phyloP scores from a whole-genome alignment of 2,888 invertebrate species.

The Nebria salina region DNA sequence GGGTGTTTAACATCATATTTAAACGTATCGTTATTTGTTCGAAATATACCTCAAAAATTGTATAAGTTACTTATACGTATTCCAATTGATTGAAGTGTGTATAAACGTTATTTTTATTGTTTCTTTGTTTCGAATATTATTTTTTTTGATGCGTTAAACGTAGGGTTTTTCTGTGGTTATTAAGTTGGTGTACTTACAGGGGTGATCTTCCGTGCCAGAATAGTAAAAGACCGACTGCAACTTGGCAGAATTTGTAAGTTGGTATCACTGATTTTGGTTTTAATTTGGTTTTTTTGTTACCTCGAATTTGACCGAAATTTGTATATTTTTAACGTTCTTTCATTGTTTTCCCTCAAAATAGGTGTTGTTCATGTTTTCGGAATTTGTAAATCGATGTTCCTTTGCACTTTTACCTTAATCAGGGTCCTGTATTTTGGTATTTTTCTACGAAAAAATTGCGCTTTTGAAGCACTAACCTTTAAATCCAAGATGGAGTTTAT shows the following conservation, averaged over 20 bases:
- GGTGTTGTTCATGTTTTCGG: neutral
- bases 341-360: neutral
- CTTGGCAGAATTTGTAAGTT: conserved; percentile 63
- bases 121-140: neutral
- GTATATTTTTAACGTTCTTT: neutral
- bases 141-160: neutral
- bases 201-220: conserved; percentile 65
- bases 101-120: neutral
- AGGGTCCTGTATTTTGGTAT: neutral
- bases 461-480: no score
- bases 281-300: conserved; percentile 5
- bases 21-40: neutral
- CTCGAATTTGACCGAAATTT: neutral
- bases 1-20: neutral
- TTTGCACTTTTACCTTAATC: neutral
- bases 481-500: no score
- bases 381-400: neutral
- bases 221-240: conserved; percentile 57
- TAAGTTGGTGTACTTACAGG: conserved; percentile 64
- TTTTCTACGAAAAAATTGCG: neutral
- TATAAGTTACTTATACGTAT: no score
- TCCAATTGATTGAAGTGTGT: neutral
- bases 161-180: conserved; percentile 50
- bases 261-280: conserved; percentile 44
- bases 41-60: no score